Base-by-base conservation (phyloP, 2,888 invertebrate species). In the Melinopterus prodromus region DNA sequence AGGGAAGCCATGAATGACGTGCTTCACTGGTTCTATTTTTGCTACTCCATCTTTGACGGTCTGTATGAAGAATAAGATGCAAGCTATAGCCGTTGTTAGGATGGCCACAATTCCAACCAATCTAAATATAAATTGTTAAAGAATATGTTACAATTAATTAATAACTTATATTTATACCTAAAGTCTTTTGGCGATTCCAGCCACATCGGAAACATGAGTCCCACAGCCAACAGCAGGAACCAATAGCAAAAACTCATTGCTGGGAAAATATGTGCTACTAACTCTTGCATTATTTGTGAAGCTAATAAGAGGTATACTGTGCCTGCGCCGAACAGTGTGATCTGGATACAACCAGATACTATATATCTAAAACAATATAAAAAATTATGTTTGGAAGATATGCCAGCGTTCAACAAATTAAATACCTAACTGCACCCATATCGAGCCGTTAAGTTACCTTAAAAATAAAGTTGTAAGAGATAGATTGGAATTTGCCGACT, bases 111-210 rank as follows among this genome's bases (percentile, higher is more conserved):
- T 86, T 2, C 94, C 94, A 14, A 93, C 91, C 80, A 92, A 90
- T 87, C 94, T 94, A 70, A 69, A 76, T 74, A 36, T 81, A 38
- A 76, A 7, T 2, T 36, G 26, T 16, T 26, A 71, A 26, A 37
- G 12, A 37, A 69, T 75, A n/a, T 53, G 26, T n/a, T n/a, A n/a
- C n/a, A n/a, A 77, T 82, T 16, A 15, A 16, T 9, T 14, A 71
- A 16, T 16, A 26, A 16, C 7, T 26, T 36, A 74, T 36, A 69
- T 35, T 70, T 16, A 15, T 77, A 88, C 91, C 91, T 87, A 94
- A 95, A 94, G 86, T 95, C 94, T 86, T 93, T 94, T 0, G 95
- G 94, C 0, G 94, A 92, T 37, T 93, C 94, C 16, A 94, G 90
- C 90, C 94, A 93, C 87, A 93, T 91, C 1, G 93, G 88, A 0